Percentiles rank a stretch among this genome's conserved stretches.
phyloP scores from a whole-genome alignment of 2,113 vertebrate species.

The Callithrix jacchus region DNA sequence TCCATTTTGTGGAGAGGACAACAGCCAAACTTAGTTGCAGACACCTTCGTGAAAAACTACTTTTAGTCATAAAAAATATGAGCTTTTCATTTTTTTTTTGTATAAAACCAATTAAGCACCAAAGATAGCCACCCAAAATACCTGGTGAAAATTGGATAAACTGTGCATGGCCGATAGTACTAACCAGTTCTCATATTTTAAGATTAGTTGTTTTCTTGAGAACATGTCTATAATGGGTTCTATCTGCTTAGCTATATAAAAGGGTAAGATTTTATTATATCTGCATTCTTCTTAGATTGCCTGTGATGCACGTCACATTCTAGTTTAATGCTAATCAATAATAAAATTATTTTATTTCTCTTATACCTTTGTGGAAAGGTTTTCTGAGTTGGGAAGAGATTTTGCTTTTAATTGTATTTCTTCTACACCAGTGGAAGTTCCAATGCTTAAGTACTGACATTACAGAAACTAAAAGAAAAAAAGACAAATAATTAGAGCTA shows the following conservation, averaged over 20 bases:
- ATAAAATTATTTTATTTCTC: background rate
- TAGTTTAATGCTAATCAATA: background rate
- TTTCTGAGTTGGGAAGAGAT: background rate
- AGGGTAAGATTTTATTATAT: background rate
- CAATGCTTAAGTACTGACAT: background rate
- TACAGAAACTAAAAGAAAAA: background rate
- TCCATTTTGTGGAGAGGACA: background rate
- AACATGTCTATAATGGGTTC: background rate
- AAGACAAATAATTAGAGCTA: background rate
- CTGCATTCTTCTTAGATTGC: background rate
- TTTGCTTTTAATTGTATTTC: background rate
- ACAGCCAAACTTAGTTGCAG: background rate
- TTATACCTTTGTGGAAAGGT: background rate
- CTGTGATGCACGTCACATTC: background rate
- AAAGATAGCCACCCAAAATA: background rate
- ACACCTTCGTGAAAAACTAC: background rate
- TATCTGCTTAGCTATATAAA: background rate
- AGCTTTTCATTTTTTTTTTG: background rate
- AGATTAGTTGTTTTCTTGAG: background rate
- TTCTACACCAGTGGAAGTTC: background rate
- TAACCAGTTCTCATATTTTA: background rate
- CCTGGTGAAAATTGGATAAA: background rate
- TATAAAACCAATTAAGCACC: background rate
- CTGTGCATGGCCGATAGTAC: background rate
- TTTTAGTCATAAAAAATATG: background rate